phyloP scores from a whole-genome alignment of 1,140 invertebrate genomes.

The Lasaia peninsularis region DNA sequence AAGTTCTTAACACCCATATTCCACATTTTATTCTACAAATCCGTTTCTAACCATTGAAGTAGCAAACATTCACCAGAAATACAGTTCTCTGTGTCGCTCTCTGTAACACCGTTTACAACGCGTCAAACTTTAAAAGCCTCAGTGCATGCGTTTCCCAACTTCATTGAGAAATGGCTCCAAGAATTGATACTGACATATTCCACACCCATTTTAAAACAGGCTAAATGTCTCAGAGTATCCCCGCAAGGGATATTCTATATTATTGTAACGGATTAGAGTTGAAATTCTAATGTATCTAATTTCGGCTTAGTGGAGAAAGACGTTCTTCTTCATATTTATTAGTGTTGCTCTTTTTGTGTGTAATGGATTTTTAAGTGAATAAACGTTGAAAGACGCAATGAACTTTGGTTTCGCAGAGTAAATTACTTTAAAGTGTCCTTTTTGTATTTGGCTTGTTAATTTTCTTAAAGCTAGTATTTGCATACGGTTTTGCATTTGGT shows the following conservation, averaged over 20 bases:
- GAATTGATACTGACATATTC: slow-evolving; percentile 65
- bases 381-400: slow-evolving; percentile 51
- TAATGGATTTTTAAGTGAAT: slow-evolving; percentile 75
- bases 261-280: slow-evolving; percentile 23
- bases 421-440: slow-evolving; percentile 20
- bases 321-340: slow-evolving; percentile 61
- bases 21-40: too few species aligned
- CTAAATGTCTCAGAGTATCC: slow-evolving; percentile 41
- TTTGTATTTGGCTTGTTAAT: neutral
- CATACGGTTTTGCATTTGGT: too few species aligned
- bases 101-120: slow-evolving; percentile 26
- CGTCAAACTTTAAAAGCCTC: slow-evolving; percentile 66
- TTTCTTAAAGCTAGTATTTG: neutral
- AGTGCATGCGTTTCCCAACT: slow-evolving; percentile 48
- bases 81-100: slow-evolving; percentile 1
- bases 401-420: slow-evolving; percentile 28
- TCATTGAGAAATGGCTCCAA: slow-evolving; percentile 67
- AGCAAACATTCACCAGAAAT: slow-evolving; percentile 3
- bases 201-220: slow-evolving; percentile 53
- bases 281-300: slow-evolving; percentile 18
- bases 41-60: neutral
- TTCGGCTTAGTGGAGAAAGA: slow-evolving; percentile 39
- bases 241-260: slow-evolving; percentile 23
- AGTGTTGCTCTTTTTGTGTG: slow-evolving; percentile 60
- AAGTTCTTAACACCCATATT: too few species aligned